These are phyloP conservation scores for Barypeithes pellucidus DNA, from an alignment of 2,888 invertebrate species.

Conservation along the genomic window DNA sequence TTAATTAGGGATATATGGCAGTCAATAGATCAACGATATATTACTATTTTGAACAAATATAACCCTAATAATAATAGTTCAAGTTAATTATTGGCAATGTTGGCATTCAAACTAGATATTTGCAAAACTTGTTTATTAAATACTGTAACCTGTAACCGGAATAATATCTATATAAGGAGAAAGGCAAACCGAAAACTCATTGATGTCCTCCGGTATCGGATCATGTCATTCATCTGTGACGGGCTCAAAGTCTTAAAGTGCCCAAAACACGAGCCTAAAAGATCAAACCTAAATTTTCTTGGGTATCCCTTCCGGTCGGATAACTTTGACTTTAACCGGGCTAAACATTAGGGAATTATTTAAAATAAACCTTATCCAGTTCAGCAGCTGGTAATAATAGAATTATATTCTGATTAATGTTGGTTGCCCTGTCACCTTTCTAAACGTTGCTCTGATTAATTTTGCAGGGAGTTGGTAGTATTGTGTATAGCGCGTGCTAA, in stretches of 20 bases:
- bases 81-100: too few species aligned
- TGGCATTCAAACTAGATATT: too few species aligned
- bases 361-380: slow-evolving; percentile 46
- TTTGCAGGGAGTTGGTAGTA: slow-evolving; percentile 51
- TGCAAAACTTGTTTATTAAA: too few species aligned
- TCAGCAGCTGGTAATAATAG: slow-evolving; percentile 53
- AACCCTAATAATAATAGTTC: too few species aligned
- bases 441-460: slow-evolving; percentile 53
- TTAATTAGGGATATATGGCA: too few species aligned
- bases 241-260: background rate
- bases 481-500: slow-evolving; percentile 54
- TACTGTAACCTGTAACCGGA: too few species aligned
- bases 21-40: too few species aligned
- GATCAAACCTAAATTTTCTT: background rate
- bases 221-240: background rate
- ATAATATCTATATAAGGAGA: too few species aligned
- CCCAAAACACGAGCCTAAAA: background rate
- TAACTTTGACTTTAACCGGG: slow-evolving; percentile 13
- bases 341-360: slow-evolving; percentile 41
- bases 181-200: too few species aligned
- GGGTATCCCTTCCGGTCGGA: slow-evolving; percentile 3
- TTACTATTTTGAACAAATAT: too few species aligned
- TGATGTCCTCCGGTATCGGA: too few species aligned
- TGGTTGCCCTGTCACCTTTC: slow-evolving; percentile 53
- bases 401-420: slow-evolving; percentile 55